Evolutionary conservation across 2,113 vertebrate genomes (phyloP).

Genomic region (Steatornis caripensis): DNA sequence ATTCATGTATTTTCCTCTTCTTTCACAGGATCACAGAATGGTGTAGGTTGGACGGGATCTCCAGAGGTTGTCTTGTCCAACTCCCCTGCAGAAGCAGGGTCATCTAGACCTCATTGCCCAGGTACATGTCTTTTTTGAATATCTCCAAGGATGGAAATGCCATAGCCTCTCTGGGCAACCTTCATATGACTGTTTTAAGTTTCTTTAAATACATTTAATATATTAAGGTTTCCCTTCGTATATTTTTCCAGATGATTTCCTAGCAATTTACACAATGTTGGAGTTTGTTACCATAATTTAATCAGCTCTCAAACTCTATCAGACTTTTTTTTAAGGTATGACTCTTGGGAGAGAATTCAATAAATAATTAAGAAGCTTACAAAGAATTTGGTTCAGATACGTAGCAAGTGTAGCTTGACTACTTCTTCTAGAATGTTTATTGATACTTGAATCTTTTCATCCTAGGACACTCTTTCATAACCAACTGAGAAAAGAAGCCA

Average conservation of each 20-base stretch:
- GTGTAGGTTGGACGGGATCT: not conserved
- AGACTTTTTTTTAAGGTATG: not conserved
- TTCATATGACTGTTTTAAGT: not conserved
- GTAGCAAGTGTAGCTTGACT: not conserved
- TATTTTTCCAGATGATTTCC: not conserved
- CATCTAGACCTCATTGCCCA: not conserved
- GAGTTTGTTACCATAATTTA: not conserved
- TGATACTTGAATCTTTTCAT: not conserved
- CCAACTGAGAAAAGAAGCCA: not conserved
- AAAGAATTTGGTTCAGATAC: not conserved
- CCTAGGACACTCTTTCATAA: not conserved
- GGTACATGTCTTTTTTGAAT: not conserved
- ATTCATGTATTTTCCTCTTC: not conserved
- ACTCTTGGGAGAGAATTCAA: not conserved
- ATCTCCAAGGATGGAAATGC: not conserved
- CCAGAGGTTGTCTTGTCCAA: not conserved
- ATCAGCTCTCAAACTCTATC: not conserved
- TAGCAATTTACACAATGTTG: not conserved
- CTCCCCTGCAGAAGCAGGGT: rapidly evolving
- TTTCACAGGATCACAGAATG: not conserved
- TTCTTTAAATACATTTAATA: not conserved
- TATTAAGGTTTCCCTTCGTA: not conserved
- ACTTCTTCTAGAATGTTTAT: not conserved
- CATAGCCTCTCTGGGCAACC: not conserved
- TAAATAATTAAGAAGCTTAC: not conserved